Evolutionary conservation across 2,888 invertebrate genomes (phyloP), one percentile per base, ranked within the genome.

Genomic region (Blomia tropicalis): DNA sequence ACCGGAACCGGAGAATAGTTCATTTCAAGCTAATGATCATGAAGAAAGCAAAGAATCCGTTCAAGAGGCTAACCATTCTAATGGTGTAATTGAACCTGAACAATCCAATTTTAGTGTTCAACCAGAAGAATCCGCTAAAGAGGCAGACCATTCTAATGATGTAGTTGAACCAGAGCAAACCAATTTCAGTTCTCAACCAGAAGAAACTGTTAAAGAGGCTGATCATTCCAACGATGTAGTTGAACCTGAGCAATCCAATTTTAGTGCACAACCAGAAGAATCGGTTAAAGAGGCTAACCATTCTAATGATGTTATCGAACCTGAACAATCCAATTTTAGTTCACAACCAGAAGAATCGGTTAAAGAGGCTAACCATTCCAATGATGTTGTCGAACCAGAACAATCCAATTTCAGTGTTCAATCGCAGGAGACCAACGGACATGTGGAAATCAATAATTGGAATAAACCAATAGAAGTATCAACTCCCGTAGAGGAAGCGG

Each of bases 11-110:
- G 51, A n/a, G 7, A 22, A 47, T n/a, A n/a, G n/a, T 11, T 7
- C 51, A 27, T 27, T 47, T 47, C 51, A 47, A 47, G 51, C n/a
- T 22, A 47, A 47, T 47, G 51, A n/a, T 14, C 23, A 47, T 47
- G 51, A 7, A 25, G 51, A 25, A 7, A n/a, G n/a, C n/a, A n/a
- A n/a, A n/a, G n/a, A n/a, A n/a, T n/a, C n/a, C n/a, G n/a, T n/a
- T n/a, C n/a, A n/a, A n/a, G n/a, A n/a, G n/a, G n/a, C n/a, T n/a
- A n/a, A n/a, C n/a, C n/a, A n/a, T n/a, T n/a, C n/a, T n/a, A 47
- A 27, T 47, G 51, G 27, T 14, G 51, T 47, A 14, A 27, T 47
- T 19, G 51, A 47, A 27, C 51, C 51, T 14, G 51, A n/a, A 7
- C 51, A 47, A 25, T 14, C 51, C 14, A 14, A 47, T 11, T 47